A percentile compares a stretch with the other conserved stretches of the same genome.
Evolutionary conservation across 1,140 invertebrate species (phyloP).

Genomic region (Pararge aegeria): DNA sequence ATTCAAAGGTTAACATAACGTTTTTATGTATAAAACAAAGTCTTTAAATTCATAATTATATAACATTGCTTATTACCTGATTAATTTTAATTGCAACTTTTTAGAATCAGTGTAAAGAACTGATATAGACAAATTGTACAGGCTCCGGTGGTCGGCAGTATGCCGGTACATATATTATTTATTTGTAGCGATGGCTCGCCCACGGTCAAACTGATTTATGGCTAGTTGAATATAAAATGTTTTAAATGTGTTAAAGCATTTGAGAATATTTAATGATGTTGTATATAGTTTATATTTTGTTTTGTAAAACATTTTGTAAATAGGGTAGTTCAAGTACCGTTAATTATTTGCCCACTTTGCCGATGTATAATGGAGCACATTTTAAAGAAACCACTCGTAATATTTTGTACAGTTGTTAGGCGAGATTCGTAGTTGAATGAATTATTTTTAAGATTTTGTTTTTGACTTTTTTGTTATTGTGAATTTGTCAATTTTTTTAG

Average conservation of each 20-base stretch:
- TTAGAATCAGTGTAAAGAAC: slow-evolving; percentile 28
- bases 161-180: slow-evolving; percentile 51
- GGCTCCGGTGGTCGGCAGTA: slow-evolving; percentile 39
- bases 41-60: slow-evolving; percentile 7
- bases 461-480: slow-evolving; percentile 76
- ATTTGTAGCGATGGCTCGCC: slow-evolving; percentile 38
- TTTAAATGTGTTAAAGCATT: slow-evolving; percentile 80
- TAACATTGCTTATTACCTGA: slow-evolving; percentile 47
- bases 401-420: slow-evolving; percentile 78
- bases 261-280: slow-evolving; percentile 79
- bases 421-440: slow-evolving; percentile 74
- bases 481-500: slow-evolving; percentile 81
- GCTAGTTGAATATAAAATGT: slow-evolving; percentile 78
- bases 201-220: slow-evolving; percentile 67
- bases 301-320: slow-evolving; percentile 75
- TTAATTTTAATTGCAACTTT: slow-evolving; percentile 42
- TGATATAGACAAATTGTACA: slow-evolving; percentile 60
- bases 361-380: slow-evolving; percentile 59
- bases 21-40: slow-evolving; percentile 20
- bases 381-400: slow-evolving; percentile 77
- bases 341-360: slow-evolving; percentile 64
- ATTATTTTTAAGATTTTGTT: slow-evolving; percentile 75
- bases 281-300: slow-evolving; percentile 79
- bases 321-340: slow-evolving; percentile 56
- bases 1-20: not conserved